Percentiles rank a stretch among this genome's conserved stretches.
Evolutionary conservation across 2,797 vertebrate genomes (phyloP).

Genomic region (Argyrosomus regius): DNA sequence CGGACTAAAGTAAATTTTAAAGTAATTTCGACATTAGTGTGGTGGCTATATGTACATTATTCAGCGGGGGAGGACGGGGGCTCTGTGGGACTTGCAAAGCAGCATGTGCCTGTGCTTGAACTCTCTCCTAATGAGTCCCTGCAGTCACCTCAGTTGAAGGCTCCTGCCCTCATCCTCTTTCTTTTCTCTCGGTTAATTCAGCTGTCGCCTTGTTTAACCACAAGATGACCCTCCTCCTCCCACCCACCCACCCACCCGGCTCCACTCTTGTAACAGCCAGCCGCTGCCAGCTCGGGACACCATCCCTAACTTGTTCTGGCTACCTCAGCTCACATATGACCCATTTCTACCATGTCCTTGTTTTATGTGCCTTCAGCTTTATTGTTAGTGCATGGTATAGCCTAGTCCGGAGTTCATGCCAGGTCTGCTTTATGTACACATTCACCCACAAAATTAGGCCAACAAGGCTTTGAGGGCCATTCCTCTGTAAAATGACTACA

Average conservation of each 20-base stretch:
- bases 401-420: conserved; percentile 44
- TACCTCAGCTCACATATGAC: conserved; percentile 79
- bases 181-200: conserved; percentile 64
- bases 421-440: conserved; percentile 32
- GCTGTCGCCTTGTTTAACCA: conserved; percentile 74
- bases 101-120: conserved; percentile 66
- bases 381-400: conserved; percentile 64
- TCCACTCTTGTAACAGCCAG: conserved; percentile 48
- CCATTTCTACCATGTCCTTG: conserved; percentile 74
- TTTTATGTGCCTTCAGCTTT: conserved; percentile 63
- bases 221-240: conserved; percentile 53
- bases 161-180: conserved; percentile 58
- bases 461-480: conserved; percentile 61
- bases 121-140: conserved; percentile 79
- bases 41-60: conserved; percentile 71
- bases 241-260: neutral
- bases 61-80: conserved; percentile 67
- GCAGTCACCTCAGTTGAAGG: conserved; percentile 64
- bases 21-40: conserved; percentile 27
- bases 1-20: conserved; percentile 51
- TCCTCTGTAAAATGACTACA: conserved; percentile 64
- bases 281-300: conserved; percentile 60
- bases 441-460: conserved; percentile 67
- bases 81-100: conserved; percentile 67
- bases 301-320: conserved; percentile 61